A percentile compares a stretch with the other conserved stretches of the same genome.
phyloP scores from a whole-genome alignment of 2,888 invertebrate species.

The Plagodis dolabraria region DNA sequence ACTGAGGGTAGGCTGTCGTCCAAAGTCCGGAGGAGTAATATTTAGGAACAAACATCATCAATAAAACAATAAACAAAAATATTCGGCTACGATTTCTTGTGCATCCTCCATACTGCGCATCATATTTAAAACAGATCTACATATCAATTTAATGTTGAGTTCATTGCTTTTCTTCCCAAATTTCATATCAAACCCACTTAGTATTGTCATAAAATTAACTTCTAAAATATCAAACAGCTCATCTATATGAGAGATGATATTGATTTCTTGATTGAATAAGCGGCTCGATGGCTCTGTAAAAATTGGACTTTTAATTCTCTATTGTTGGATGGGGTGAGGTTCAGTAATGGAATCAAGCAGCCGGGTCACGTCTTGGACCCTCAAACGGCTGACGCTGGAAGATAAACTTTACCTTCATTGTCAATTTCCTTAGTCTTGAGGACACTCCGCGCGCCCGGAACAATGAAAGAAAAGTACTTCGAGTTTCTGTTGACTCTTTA shows the following conservation, averaged over 20 bases:
- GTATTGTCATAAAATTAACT: conserved; percentile 21
- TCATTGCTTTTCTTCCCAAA: no score
- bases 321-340: conserved; percentile 58
- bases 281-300: conserved; percentile 65
- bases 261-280: conserved; percentile 71
- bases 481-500: conserved; percentile 73
- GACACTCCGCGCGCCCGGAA: conserved; percentile 68
- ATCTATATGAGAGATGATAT: conserved; percentile 54
- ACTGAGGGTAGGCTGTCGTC: no score
- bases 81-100: no score
- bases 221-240: conserved; percentile 43
- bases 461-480: conserved; percentile 79
- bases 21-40: no score
- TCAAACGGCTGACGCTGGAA: conserved; percentile 77
- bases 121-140: no score
- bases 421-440: conserved; percentile 79
- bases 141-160: no score
- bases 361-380: conserved; percentile 75
- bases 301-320: conserved; percentile 74
- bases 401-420: conserved; percentile 83
- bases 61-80: no score
- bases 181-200: no score
- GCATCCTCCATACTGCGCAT: no score
- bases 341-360: conserved; percentile 71
- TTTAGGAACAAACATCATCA: no score